These are phyloP conservation scores for Onthophagus taurus DNA, from an alignment of 1,140 invertebrate genomes.

Conservation along the genomic window DNA sequence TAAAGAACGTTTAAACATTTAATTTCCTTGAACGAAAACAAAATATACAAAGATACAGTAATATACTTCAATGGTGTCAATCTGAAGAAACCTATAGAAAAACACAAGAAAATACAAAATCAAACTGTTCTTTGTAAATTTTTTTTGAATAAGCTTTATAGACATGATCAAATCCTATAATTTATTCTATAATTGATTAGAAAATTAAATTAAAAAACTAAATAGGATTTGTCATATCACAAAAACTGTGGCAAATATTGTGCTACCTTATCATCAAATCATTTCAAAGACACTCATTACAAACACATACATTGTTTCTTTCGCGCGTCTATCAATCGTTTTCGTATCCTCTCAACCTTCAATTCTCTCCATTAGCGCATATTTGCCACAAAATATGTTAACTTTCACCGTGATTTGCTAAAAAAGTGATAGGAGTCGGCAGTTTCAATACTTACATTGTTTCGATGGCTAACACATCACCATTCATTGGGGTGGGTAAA, in stretches of 20 bases:
- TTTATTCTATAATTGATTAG: neutral
- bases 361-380: constrained; percentile 15
- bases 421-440: constrained; percentile 1
- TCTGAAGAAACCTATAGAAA: constrained; percentile 21
- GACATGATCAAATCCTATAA: too few relatives aligned
- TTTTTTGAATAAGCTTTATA: too few relatives aligned
- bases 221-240: constrained; percentile 8
- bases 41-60: constrained; percentile 11
- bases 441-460: constrained; percentile 9
- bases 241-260: constrained; percentile 12
- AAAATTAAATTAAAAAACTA: constrained; percentile 1
- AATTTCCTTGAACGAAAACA: constrained; percentile 11
- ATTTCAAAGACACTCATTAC: neutral
- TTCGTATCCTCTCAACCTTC: constrained; percentile 1
- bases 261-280: constrained; percentile 13
- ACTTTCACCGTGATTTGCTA: constrained; percentile 4
- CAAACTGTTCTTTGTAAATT: constrained; percentile 16
- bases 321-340: neutral
- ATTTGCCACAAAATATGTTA: constrained; percentile 13
- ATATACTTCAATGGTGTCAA: constrained; percentile 12
- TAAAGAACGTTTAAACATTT: constrained; percentile 7
- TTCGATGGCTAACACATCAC: too few relatives aligned
- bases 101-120: constrained; percentile 23
- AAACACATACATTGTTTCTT: neutral
- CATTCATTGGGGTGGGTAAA: neutral